Base-by-base conservation (phyloP, 2,113 vertebrate genomes). In the Lepus americanus region DNA sequence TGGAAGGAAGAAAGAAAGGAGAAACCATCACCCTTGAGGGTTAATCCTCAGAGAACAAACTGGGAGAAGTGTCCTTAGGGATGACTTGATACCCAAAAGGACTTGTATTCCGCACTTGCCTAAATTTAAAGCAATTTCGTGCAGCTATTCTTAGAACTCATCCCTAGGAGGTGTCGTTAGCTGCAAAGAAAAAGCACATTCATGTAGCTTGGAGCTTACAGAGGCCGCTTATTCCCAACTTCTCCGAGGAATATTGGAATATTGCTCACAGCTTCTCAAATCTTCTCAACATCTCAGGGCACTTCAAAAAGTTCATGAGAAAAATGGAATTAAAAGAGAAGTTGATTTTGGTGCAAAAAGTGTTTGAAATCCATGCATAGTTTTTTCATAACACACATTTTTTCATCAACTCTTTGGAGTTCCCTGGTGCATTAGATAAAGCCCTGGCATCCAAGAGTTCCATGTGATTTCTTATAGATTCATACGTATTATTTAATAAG, bases 101-200 rank as follows among this genome's bases (percentile, higher is more conserved):
- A 19, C 4, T 6, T 79, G 92, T 59, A 69, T 10, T 16, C n/a
- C 6, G 59, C 17, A 81, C 29, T 49, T 83, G 89, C 76, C 67
- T 20, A 78, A 93, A 93, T 83, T 39, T 11, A 19, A 89, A 78
- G 59, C 74, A 64, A 74, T 90, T 70, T 29, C 92, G 89, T 64
- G 27, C 74, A 59, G 20, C 76, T 93, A 9, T 93, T 95, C 81
- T 83, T 92, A 51, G 76, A 78, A 67, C 10, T 76, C 82, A 88
- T 84, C 72, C 29, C 17, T 66, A 90, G 44, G n/a, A 59, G 31
- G 36, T 89, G 19, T 84, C 44, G 14, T 73, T 89, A n/a, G 85
- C 84, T 91, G 70, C 78, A 29, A 89, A 92, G 53, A 8, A 73
- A 92, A 82, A 78, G 27, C 16, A 73, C 4, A 59, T 17, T 49